Conservation (phyloP, 2,888 invertebrate species). For the Philereme vetulata region DNA sequence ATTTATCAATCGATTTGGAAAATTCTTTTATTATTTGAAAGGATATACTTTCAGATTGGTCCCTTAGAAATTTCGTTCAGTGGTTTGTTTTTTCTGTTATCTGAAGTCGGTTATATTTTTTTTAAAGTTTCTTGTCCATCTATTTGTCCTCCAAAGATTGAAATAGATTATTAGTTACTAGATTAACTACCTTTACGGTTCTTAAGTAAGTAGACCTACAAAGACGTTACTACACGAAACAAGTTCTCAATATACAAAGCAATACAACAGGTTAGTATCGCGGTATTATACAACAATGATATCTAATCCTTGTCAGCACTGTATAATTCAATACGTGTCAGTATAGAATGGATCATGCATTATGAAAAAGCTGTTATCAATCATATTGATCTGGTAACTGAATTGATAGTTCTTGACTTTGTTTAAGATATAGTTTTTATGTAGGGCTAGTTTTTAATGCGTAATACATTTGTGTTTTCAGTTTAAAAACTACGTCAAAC, state of each 20-base stretch:
- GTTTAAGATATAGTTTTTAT: neutral
- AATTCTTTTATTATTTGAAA: too few species aligned
- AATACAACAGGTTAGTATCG: constrained; percentile 9
- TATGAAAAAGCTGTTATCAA: constrained; percentile 51
- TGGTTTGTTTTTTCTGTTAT: too few species aligned
- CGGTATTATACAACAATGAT: constrained; percentile 38
- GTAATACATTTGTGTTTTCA: too few species aligned
- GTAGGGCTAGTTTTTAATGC: neutral
- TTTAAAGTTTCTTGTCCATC: too few species aligned
- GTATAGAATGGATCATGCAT: constrained; percentile 49
- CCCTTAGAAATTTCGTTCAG: too few species aligned
- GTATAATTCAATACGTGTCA: constrained; percentile 41
- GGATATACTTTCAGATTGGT: too few species aligned
- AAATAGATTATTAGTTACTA: too few species aligned
- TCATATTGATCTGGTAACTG: constrained; percentile 45
- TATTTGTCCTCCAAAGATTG: too few species aligned
- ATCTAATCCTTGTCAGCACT: constrained; percentile 49
- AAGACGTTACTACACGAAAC: constrained; percentile 4
- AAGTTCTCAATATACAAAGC: constrained; percentile 3
- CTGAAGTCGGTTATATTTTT: too few species aligned
- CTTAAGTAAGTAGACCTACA: neutral
- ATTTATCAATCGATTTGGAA: too few species aligned
- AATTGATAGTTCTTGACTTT: constrained; percentile 17
- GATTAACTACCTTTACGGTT: too few species aligned
- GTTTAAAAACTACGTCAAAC: too few species aligned